Conservation (phyloP, 2,888 invertebrate species). For the Brachycybe producta region DNA sequence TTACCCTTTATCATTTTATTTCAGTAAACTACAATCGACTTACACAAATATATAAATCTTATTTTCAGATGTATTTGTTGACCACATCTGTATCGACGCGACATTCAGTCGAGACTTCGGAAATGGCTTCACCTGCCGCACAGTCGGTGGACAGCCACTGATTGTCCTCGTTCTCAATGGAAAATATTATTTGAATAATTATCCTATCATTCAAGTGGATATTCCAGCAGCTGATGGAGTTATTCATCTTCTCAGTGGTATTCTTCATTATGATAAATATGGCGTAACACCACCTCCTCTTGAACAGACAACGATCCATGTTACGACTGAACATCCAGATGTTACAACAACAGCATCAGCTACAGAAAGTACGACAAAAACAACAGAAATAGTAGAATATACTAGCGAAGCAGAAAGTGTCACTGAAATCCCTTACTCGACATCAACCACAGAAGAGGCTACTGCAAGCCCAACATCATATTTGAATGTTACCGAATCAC, state of each 20-base stretch:
- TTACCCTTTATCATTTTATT: not conserved
- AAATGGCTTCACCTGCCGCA: constrained; percentile 10
- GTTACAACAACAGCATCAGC: not conserved
- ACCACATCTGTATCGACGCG: constrained; percentile 6
- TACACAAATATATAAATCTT: not conserved
- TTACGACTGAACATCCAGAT: not conserved
- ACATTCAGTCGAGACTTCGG: constrained; percentile 10
- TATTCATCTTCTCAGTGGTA: constrained; percentile 5
- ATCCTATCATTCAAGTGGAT: constrained; percentile 13
- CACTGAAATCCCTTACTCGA: not conserved
- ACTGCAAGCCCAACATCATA: not conserved
- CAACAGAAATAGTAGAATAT: not conserved
- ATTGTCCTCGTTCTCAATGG: constrained; percentile 2
- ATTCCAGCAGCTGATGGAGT: constrained; percentile 12
- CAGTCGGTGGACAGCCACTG: constrained; percentile 7
- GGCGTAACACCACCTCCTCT: not conserved
- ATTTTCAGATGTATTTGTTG: constrained; percentile 2
- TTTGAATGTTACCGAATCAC: not conserved
- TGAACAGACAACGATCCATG: not conserved
- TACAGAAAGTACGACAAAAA: not conserved
- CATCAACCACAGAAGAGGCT: not conserved
- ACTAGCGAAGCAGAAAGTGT: not conserved
- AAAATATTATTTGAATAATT: constrained; percentile 10
- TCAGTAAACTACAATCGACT: not conserved
- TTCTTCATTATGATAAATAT: constrained; percentile 1